Evolutionary conservation across 2,888 invertebrate genomes (phyloP).

Genomic region (Metopia argyrocephala): DNA sequence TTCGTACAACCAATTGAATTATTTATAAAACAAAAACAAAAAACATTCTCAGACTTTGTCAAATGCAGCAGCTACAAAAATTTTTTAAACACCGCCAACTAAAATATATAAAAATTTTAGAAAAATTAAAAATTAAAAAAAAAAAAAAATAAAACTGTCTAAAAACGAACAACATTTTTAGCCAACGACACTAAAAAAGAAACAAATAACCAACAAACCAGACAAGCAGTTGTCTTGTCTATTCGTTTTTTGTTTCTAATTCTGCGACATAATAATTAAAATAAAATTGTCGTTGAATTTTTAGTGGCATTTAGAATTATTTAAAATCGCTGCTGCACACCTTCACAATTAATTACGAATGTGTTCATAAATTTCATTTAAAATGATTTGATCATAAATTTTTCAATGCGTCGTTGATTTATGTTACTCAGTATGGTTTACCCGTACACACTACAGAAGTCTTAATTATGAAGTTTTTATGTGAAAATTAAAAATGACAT

Average conservation of each 20-base stretch:
- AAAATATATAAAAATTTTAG: background rate
- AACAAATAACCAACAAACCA: slow-evolving; percentile 7
- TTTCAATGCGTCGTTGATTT: slow-evolving; percentile 34
- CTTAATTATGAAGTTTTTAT: slow-evolving; percentile 38
- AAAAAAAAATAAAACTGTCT: background rate
- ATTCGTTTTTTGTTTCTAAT: slow-evolving; percentile 32
- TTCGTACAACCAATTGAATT: background rate
- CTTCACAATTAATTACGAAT: slow-evolving; percentile 59
- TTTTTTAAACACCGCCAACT: background rate
- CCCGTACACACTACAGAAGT: background rate
- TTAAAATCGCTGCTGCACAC: slow-evolving; percentile 35
- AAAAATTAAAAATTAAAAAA: background rate
- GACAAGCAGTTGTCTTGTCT: slow-evolving; percentile 57
- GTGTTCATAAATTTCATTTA: slow-evolving; percentile 58
- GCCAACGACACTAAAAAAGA: background rate
- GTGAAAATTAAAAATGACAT: background rate
- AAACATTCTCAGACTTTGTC: slow-evolving; percentile 55
- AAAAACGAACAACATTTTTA: slow-evolving; percentile 3
- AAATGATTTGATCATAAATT: slow-evolving; percentile 56
- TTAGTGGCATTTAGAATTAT: slow-evolving; percentile 43
- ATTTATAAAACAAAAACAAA: background rate
- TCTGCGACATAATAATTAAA: slow-evolving; percentile 4
- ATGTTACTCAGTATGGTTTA: background rate
- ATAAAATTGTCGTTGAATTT: slow-evolving; percentile 15
- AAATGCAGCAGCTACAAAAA: background rate